These are phyloP conservation scores for Capreolus pygargus DNA, from an alignment of 2,113 vertebrate species.

Conservation along the genomic window DNA sequence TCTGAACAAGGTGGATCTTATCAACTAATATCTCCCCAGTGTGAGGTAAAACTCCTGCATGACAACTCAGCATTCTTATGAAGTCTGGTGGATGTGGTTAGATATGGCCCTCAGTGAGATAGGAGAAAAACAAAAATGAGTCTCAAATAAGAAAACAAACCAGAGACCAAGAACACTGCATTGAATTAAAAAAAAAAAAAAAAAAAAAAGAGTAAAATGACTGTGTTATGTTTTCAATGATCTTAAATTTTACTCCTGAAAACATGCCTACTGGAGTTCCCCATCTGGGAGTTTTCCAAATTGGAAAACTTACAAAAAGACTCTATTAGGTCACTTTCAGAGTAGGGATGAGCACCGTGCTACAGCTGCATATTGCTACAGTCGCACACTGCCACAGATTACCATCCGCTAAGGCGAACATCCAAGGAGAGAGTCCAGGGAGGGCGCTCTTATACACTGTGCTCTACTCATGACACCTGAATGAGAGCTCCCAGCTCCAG, in stretches of 20 bases:
- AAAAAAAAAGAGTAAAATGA: not conserved
- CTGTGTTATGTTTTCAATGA: not conserved
- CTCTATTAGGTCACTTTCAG: not conserved
- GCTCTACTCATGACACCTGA: not conserved
- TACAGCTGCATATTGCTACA: not conserved
- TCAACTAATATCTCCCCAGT: constrained; percentile 83
- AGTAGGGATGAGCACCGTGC: not conserved
- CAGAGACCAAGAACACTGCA: not conserved
- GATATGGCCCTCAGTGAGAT: constrained; percentile 61
- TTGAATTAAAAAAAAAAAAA: not conserved
- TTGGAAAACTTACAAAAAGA: constrained; percentile 17
- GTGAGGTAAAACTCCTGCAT: constrained; percentile 81
- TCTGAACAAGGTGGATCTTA: constrained; percentile 85
- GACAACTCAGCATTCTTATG: constrained; percentile 82
- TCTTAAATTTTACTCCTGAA: constrained; percentile 51
- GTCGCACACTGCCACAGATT: not conserved
- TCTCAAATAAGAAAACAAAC: constrained; percentile 39
- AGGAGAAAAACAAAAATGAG: constrained; percentile 73
- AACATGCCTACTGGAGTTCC: not conserved
- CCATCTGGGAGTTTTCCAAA: not conserved
- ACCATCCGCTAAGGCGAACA: not conserved
- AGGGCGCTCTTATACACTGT: not conserved
- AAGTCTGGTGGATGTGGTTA: constrained; percentile 69
- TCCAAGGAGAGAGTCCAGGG: not conserved
- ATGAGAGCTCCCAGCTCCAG: not conserved